These are phyloP conservation scores for Littorina saxatilis DNA, from an alignment of 1,140 invertebrate species.

Conservation along the genomic window DNA sequence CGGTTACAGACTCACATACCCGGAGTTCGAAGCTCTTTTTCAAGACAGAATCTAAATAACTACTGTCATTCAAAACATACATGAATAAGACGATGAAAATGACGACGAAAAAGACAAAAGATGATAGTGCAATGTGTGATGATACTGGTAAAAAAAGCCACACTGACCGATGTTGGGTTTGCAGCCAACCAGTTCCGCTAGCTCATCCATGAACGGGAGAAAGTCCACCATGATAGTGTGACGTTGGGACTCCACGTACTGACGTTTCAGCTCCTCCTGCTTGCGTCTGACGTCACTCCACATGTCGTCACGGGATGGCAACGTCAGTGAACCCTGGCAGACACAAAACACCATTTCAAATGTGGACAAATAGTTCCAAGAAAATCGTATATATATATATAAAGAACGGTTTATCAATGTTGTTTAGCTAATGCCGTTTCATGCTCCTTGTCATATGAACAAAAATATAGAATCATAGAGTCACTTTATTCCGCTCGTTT, in stretches of 20 bases:
- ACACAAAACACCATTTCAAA: not conserved
- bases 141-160: constrained; percentile 34
- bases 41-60: too few species aligned
- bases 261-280: constrained; percentile 42
- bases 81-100: not conserved
- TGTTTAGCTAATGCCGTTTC: too few species aligned
- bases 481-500: too few species aligned
- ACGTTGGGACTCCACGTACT: constrained; percentile 55
- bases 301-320: not conserved
- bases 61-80: too few species aligned
- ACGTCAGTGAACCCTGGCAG: constrained; percentile 20
- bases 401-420: not conserved
- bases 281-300: not conserved
- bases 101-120: not conserved
- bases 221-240: constrained; percentile 75
- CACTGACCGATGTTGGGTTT: constrained; percentile 72
- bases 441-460: too few species aligned
- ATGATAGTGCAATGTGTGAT: constrained; percentile 37
- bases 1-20: too few species aligned
- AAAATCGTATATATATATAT: not conserved
- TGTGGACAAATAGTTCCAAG: not conserved
- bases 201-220: constrained; percentile 75
- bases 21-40: too few species aligned
- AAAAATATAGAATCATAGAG: too few species aligned
- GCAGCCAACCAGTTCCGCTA: constrained; percentile 74